phyloP scores from a whole-genome alignment of 2,113 vertebrate genomes.

The Fukomys damarensis region DNA sequence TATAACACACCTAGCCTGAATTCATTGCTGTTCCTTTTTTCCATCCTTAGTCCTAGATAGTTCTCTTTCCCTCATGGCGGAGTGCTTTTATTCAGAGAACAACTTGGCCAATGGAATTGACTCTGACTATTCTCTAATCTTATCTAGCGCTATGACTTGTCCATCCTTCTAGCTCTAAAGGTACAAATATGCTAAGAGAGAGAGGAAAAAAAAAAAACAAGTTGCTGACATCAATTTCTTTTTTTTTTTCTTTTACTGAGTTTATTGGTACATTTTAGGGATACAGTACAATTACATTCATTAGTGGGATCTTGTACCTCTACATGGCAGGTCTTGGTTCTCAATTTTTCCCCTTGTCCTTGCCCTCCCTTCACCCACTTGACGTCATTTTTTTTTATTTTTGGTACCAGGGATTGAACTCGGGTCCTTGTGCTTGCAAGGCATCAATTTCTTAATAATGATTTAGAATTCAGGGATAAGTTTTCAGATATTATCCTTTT shows the following conservation, averaged over 20 bases:
- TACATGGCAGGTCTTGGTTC: too few species aligned
- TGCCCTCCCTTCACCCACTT: too few species aligned
- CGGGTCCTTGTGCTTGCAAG: too few species aligned
- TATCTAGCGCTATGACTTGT: background rate
- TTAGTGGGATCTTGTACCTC: too few species aligned
- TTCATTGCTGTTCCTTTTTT: background rate
- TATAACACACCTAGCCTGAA: background rate
- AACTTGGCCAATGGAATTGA: background rate
- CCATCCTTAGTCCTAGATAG: background rate
- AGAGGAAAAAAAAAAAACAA: constrained; percentile 68
- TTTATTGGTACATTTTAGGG: too few species aligned
- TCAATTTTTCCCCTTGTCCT: too few species aligned
- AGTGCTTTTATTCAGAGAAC: constrained; percentile 4
- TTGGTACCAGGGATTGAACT: too few species aligned
- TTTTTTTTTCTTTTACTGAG: too few species aligned
- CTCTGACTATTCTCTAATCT: background rate
- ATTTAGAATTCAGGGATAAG: constrained; percentile 72
- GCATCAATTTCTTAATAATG: constrained; percentile 71
- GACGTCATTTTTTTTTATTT: too few species aligned
- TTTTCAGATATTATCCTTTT: constrained; percentile 79
- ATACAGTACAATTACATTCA: too few species aligned
- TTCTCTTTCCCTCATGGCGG: background rate
- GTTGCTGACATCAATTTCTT: constrained; percentile 54
- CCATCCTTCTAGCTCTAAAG: constrained; percentile 59
- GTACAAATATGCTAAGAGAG: constrained; percentile 66